These are phyloP conservation scores for Papilio xuthus DNA, from an alignment of 1,140 invertebrate species.

Conservation along the genomic window DNA sequence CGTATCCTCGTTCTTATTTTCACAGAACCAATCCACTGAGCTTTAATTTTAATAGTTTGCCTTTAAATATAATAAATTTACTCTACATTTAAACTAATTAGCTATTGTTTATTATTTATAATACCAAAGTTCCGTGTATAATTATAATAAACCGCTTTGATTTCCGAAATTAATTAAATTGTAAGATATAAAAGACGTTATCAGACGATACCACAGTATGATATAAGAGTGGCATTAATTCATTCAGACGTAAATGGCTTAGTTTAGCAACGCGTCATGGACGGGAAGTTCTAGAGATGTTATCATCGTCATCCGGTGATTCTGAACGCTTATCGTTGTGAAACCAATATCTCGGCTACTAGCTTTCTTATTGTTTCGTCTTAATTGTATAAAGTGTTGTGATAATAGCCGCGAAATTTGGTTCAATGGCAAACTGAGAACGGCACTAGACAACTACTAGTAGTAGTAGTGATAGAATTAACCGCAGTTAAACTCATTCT, in stretches of 20 bases:
- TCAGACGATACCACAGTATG: not conserved
- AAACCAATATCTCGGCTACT: constrained; percentile 57
- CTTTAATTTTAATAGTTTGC: too few species aligned
- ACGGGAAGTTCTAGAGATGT: constrained; percentile 47
- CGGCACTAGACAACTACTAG: not conserved
- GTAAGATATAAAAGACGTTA: not conserved
- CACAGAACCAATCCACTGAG: too few species aligned
- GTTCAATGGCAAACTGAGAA: constrained; percentile 57
- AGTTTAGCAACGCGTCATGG: constrained; percentile 67
- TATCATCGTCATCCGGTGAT: constrained; percentile 73
- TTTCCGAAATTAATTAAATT: constrained; percentile 22
- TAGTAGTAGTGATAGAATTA: not conserved
- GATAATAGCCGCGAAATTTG: constrained; percentile 44
- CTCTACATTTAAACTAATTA: not conserved
- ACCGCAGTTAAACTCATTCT: not conserved
- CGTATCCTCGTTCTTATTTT: too few species aligned
- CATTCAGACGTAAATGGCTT: constrained; percentile 55
- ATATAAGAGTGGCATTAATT: constrained; percentile 50
- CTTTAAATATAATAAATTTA: not conserved
- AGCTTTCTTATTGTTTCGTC: constrained; percentile 77
- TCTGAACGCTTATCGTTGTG: constrained; percentile 61
- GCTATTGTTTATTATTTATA: not conserved
- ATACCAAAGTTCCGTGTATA: constrained; percentile 1
- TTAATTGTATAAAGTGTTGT: constrained; percentile 56
- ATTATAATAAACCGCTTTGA: constrained; percentile 7